Conservation (phyloP, 2,888 invertebrate species). For the Pseudococcus viburni region DNA sequence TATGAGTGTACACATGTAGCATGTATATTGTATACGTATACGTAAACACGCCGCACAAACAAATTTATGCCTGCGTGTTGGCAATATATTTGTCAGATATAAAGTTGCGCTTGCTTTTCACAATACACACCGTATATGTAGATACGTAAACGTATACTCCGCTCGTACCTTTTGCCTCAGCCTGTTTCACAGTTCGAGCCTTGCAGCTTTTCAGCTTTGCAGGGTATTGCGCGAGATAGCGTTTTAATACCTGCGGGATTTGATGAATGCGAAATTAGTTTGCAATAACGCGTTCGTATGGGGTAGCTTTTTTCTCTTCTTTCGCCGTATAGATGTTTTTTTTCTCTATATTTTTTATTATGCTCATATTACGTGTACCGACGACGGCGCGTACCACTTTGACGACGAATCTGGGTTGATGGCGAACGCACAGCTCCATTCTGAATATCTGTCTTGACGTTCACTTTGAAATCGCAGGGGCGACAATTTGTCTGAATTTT, state of each 20-base stretch:
- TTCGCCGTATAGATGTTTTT: neutral
- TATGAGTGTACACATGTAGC: neutral
- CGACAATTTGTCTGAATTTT: no score
- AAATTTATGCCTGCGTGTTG: conserved; percentile 64
- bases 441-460: no score
- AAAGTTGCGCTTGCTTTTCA: conserved; percentile 61
- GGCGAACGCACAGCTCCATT: no score
- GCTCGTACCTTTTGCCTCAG: neutral
- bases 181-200: neutral
- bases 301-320: neutral
- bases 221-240: conserved; percentile 59
- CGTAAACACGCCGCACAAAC: conserved; percentile 46
- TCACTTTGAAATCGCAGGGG: no score
- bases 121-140: conserved; percentile 12
- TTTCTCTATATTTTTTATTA: neutral
- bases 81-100: conserved; percentile 65
- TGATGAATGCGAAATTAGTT: conserved; percentile 64
- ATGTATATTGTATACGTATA: neutral
- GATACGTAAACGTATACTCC: neutral
- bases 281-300: conserved; percentile 33
- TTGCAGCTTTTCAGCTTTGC: neutral
- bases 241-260: conserved; percentile 64
- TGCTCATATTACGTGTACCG: neutral
- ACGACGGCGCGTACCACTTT: neutral
- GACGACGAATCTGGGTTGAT: neutral